These are phyloP conservation scores for Leptosomus discolor DNA, from an alignment of 2,113 vertebrate genomes.

Conservation along the genomic window DNA sequence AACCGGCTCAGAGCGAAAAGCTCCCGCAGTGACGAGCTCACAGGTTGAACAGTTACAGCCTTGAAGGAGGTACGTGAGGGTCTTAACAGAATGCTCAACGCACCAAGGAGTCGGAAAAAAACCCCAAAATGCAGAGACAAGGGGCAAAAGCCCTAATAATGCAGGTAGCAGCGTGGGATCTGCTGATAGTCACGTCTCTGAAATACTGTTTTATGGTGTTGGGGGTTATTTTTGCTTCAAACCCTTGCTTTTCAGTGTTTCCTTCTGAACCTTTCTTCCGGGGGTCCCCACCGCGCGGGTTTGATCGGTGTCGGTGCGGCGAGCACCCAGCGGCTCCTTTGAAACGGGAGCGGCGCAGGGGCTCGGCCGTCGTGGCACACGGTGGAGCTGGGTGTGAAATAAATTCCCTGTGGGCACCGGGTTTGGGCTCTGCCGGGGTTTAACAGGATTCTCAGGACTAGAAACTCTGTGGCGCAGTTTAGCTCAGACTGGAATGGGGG, in stretches of 20 bases:
- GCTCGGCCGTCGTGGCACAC: rapidly evolving
- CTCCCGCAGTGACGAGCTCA: rapidly evolving
- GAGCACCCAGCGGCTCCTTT: rapidly evolving
- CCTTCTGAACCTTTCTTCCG: background rate
- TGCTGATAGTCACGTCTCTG: rapidly evolving
- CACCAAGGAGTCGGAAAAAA: background rate
- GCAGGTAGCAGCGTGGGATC: background rate
- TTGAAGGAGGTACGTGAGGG: background rate
- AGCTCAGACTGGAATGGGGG: background rate
- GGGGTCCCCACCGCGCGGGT: background rate
- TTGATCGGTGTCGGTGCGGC: background rate
- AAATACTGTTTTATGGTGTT: background rate
- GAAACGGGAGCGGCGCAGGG: background rate
- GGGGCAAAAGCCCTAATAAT: rapidly evolving
- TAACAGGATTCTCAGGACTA: background rate
- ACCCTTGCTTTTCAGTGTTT: background rate
- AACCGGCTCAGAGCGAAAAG: background rate
- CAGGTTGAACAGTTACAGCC: background rate
- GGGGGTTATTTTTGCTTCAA: background rate
- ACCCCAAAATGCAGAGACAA: background rate
- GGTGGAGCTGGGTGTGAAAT: rapidly evolving
- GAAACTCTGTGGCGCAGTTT: background rate
- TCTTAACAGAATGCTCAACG: background rate
- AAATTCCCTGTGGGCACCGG: background rate
- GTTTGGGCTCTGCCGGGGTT: background rate